Evolutionary conservation across 2,888 invertebrate genomes (phyloP), one percentile per base, ranked within the genome.

Genomic region (Caenorhabditis becei): DNA sequence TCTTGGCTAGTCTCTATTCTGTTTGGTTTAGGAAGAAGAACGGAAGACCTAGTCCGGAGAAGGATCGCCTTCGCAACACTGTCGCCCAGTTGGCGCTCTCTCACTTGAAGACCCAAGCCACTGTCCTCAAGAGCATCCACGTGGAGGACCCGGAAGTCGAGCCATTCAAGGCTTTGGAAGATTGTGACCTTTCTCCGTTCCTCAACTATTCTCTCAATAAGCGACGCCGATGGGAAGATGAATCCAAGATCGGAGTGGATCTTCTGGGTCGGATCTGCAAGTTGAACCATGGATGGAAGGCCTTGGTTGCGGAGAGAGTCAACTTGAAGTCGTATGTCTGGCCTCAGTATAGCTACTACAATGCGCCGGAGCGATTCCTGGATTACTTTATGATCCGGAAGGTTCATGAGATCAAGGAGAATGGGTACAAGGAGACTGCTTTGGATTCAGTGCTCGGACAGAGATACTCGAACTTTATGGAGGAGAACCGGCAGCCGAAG

Each of bases 171-270:
- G 41, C 54, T 3, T 7, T 20, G 28, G 62, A 71, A 3, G 54
- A 71, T 26, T 16, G 32, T 11, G 74, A 66, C 41, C 35, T 66
- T 41, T 26, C 49, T 24, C 72, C 72, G 14, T 72, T 16, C 24
- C 44, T 72, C 18, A 24, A 20, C 23, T 72, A 74, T 18, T 74
- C 74, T 0, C 51, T 74, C n/a, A 74, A 74, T 28, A 74, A 74
- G 44, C 59, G 59, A 28, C 65, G 74, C n/a, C 24, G 74, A 41
- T 74, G 74, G 74, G 74, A 74, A 47, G 59, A 24, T 0, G 58
- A 66, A 28, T 65, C 58, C 18, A 28, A 51, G 11, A 47, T 74
- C 18, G 74, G 58, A 47, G 44, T 74, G 3, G 74, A 74, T 2
- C 59, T 66, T 26, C n/a, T 74, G 26, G 65, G 41, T 1, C 26